Evolutionary conservation across 2,797 vertebrate species (phyloP), one percentile per base, ranked within the genome.

Genomic region (Darevskia nairensis): DNA sequence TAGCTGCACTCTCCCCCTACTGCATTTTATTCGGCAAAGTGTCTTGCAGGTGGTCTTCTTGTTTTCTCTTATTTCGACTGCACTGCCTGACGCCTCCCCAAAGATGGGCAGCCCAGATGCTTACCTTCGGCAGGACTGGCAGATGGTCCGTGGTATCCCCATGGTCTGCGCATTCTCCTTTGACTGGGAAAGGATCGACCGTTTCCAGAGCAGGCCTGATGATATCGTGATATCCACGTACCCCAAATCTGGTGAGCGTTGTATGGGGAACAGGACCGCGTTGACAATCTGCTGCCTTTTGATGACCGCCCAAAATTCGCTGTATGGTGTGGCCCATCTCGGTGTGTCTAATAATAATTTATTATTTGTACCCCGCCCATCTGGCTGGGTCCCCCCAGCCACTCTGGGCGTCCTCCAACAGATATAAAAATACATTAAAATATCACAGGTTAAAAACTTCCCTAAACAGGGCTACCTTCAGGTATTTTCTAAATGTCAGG

Each of bases 161-260:
- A 95, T 97, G 78, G 82, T 95, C 41, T 81, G 0, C 0, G 90
- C 95, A 19, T 97, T 97, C 0, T 2, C 86, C 3, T 23, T 1
- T 0, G 79, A 94, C 85, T 97, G 96, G 96, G 94, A 96, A n/a
- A 87, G 75, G 7, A 1, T 97, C 0, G 95, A 97, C 66, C 10
- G 0, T 8, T 97, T 97, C 89, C 94, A 94, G 80, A 94, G 91
- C 39, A 93, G 59, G 21, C 95, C 95, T 0, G 95, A 96, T 17
- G 96, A 97, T 86, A 95, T 96, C 0, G 29, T 97, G 82, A 92
- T 97, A 79, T 69, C 55, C 86, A 96, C 96, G 2, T 97, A 93
- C 75, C 97, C 97, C 61, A 97, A 97, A 41, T 97, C 97, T 2
- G 97, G 97, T 97, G 91, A 96, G 95, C 71, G 0, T 32, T 11